Conservation (phyloP, 2,113 vertebrate genomes). For the Proteles cristata region DNA sequence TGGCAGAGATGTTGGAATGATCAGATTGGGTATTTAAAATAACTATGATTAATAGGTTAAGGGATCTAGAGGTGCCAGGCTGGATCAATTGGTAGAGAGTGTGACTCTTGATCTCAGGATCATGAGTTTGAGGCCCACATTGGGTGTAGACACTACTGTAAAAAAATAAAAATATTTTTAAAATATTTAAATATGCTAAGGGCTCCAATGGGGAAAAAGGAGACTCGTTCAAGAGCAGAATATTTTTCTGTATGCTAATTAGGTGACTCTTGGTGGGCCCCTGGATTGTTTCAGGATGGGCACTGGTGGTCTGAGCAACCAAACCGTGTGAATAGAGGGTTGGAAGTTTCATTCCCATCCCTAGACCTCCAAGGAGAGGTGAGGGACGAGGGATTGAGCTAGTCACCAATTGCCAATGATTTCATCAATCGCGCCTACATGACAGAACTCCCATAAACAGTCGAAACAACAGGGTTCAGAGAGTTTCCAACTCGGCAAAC, state of each 20-base stretch:
- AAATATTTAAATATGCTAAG: not conserved
- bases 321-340: not conserved
- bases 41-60: not conserved
- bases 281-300: not conserved
- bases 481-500: not conserved
- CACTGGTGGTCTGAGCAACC: not conserved
- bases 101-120: not conserved
- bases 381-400: not conserved
- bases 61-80: not conserved
- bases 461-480: not conserved
- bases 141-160: not conserved
- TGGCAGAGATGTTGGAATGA: not conserved
- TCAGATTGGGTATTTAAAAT: constrained; percentile 6
- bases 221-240: not conserved
- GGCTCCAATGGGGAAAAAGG: not conserved
- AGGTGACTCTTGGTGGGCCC: not conserved
- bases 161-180: not conserved
- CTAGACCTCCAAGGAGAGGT: not conserved
- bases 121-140: not conserved
- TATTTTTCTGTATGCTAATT: not conserved
- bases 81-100: not conserved
- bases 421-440: not conserved
- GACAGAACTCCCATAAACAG: not conserved
- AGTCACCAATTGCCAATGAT: not conserved
- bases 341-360: not conserved